A percentile compares a stretch with the other conserved stretches of the same genome.
Conservation (phyloP, 2,797 vertebrate species). For the Mormyrus hasselquistii region DNA sequence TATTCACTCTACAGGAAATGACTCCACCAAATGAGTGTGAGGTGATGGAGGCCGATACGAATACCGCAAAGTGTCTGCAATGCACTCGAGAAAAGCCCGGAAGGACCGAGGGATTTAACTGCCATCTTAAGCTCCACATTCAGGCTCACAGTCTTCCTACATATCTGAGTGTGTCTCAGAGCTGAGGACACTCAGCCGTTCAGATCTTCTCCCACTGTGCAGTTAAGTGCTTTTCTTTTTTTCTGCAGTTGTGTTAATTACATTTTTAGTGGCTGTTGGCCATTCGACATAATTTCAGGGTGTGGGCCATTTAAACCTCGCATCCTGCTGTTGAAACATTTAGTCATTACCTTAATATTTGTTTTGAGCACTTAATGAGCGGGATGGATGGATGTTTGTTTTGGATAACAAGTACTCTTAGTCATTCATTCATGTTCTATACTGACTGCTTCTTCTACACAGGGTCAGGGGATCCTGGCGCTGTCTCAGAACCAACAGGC, state of each 20-base stretch:
- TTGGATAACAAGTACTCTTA: not conserved
- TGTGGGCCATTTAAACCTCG: not conserved
- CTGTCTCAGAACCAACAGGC: not conserved
- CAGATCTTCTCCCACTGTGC: not conserved
- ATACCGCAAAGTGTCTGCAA: not conserved
- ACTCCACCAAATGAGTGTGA: not conserved
- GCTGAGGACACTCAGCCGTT: not conserved
- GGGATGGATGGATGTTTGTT: not conserved
- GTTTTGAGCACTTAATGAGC: not conserved
- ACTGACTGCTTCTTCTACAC: not conserved
- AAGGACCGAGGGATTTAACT: not conserved
- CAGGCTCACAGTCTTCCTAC: not conserved
- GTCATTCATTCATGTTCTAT: not conserved
- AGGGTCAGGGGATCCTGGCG: not conserved
- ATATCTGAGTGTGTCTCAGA: not conserved
- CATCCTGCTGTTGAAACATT: not conserved
- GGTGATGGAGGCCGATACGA: not conserved
- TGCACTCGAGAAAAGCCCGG: not conserved
- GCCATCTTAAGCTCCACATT: not conserved
- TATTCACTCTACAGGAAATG: not conserved
- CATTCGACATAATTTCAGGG: not conserved
- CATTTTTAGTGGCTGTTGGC: not conserved
- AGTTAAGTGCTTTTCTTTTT: not conserved
- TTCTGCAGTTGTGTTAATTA: not conserved
- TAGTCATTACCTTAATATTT: not conserved